These are phyloP conservation scores for Zoanthus sociatus DNA, from an alignment of 92 coral and sea anemone genomes.

Conservation along the genomic window DNA sequence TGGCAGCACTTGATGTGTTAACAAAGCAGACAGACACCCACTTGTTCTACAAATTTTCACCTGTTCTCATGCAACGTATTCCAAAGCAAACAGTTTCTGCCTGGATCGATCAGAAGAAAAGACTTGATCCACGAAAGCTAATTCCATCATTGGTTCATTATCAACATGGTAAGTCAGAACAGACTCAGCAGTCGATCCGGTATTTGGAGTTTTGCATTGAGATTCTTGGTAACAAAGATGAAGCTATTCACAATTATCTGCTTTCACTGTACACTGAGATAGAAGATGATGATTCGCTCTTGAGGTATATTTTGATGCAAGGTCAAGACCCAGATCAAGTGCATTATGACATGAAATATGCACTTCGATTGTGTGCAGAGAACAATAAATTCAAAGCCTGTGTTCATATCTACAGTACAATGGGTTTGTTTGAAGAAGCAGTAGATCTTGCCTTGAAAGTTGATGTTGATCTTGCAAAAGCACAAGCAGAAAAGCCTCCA, in stretches of 20 bases:
- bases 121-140: slow-evolving; percentile 87
- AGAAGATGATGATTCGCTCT: slow-evolving; percentile 79
- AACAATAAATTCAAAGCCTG: slow-evolving; percentile 87
- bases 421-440: slow-evolving; percentile 98
- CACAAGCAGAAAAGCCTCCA: slow-evolving; percentile 93
- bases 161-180: slow-evolving; percentile 80
- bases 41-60: slow-evolving; percentile 96
- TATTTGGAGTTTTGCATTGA: slow-evolving; percentile 95
- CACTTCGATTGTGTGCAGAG: slow-evolving; percentile 93
- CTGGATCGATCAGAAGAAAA: slow-evolving; percentile 95
- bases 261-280: slow-evolving; percentile 89
- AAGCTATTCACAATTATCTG: slow-evolving; percentile 95
- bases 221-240: slow-evolving; percentile 82
- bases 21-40: slow-evolving; percentile 96
- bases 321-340: slow-evolving; percentile 91
- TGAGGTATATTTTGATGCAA: slow-evolving; percentile 89
- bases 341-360: slow-evolving; percentile 90
- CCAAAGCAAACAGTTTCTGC: slow-evolving; percentile 96
- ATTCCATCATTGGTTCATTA: slow-evolving; percentile 96
- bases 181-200: slow-evolving; percentile 92
- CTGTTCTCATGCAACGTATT: slow-evolving; percentile 96
- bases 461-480: slow-evolving; percentile 92
- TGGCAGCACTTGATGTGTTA: slow-evolving; percentile 86
- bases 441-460: slow-evolving; percentile 96
- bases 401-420: slow-evolving; percentile 96